These are phyloP conservation scores for Catagonus wagneri DNA, from an alignment of 2,113 vertebrate species.

Conservation along the genomic window DNA sequence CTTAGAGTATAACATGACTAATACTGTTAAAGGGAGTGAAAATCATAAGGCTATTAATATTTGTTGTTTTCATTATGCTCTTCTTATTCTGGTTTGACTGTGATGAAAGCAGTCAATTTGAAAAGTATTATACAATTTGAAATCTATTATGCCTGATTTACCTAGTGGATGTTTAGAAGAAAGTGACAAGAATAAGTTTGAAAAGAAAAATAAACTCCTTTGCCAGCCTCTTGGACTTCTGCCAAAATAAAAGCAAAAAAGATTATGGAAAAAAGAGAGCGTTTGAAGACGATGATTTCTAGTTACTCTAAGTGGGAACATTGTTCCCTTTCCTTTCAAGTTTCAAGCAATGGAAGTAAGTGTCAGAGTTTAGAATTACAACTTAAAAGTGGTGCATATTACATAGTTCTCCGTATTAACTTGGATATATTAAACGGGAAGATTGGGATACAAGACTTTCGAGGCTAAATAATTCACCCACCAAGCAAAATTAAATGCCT, in stretches of 20 bases:
- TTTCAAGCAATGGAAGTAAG: background rate
- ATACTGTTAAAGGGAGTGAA: background rate
- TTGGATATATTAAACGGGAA: background rate
- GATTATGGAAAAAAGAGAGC: background rate
- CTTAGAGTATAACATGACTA: background rate
- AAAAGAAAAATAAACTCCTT: slow-evolving; percentile 35
- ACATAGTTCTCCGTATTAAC: background rate
- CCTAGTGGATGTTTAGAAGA: background rate
- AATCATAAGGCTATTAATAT: slow-evolving; percentile 27
- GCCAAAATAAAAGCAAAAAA: background rate
- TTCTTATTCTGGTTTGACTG: background rate
- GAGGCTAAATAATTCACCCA: background rate
- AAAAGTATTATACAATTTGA: slow-evolving; percentile 17
- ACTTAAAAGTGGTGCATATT: background rate
- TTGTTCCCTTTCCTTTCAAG: background rate
- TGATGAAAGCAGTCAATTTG: slow-evolving; percentile 32
- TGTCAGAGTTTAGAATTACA: background rate
- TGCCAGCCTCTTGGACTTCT: background rate
- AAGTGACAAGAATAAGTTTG: slow-evolving; percentile 22
- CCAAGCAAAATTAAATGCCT: background rate
- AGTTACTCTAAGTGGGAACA: background rate
- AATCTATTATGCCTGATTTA: slow-evolving; percentile 31
- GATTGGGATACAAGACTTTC: background rate
- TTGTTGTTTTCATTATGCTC: slow-evolving; percentile 34
- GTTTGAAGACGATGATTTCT: background rate